These are phyloP conservation scores for Azorinus chamasolen DNA, from an alignment of 2,888 invertebrate genomes.

Conservation along the genomic window DNA sequence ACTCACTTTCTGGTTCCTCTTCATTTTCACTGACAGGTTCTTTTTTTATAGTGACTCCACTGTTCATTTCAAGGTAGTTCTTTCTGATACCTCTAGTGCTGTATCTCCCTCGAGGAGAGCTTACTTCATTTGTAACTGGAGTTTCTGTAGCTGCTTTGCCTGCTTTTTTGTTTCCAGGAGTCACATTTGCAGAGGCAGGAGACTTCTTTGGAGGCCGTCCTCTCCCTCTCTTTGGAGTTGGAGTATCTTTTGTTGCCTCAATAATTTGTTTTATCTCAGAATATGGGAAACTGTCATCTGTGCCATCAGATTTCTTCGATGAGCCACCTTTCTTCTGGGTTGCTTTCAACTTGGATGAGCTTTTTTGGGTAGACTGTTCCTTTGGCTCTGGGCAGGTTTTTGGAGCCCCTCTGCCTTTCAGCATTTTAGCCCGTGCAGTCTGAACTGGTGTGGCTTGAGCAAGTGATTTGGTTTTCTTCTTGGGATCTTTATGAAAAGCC, in stretches of 20 bases:
- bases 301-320: conserved; percentile 1
- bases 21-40: conserved; percentile 45
- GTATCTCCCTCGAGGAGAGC: conserved; percentile 45
- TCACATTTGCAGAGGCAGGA: background rate
- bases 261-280: conserved; percentile 64
- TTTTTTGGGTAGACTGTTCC: too few relatives aligned
- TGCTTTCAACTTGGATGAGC: background rate
- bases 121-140: conserved; percentile 11
- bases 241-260: conserved; percentile 51
- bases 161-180: too few relatives aligned
- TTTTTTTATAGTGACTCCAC: conserved; percentile 42
- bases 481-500: conserved; percentile 4
- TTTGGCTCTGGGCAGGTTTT: too few relatives aligned
- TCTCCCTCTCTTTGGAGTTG: conserved; percentile 17
- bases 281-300: conserved; percentile 54
- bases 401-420: too few relatives aligned
- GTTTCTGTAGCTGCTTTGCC: background rate
- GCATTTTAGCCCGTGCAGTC: too few relatives aligned
- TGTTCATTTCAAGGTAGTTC: conserved; percentile 58
- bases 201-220: conserved; percentile 42
- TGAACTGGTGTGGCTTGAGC: too few relatives aligned
- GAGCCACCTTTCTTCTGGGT: conserved; percentile 6
- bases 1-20: background rate
- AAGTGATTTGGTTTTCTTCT: too few relatives aligned
- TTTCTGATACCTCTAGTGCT: conserved; percentile 65